These are phyloP conservation scores for Tringa solitaria DNA, from an alignment of 2,113 vertebrate genomes.

Conservation along the genomic window DNA sequence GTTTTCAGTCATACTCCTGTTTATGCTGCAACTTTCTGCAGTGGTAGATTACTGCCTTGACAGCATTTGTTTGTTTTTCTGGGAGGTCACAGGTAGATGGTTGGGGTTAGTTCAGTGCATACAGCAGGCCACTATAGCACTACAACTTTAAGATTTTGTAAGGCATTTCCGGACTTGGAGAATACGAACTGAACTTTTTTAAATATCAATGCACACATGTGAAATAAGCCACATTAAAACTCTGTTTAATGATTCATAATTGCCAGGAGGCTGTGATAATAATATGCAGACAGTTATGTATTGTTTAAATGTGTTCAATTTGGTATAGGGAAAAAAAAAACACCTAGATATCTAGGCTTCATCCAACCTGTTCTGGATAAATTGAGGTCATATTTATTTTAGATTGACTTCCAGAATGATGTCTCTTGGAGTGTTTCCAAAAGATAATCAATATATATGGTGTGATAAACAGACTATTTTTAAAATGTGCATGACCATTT, in stretches of 20 bases:
- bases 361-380: background rate
- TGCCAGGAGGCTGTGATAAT: background rate
- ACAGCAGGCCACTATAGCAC: background rate
- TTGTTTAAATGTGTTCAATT: background rate
- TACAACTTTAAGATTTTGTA: background rate
- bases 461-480: conserved; percentile 1
- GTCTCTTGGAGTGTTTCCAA: background rate
- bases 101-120: background rate
- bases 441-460: conserved; percentile 26
- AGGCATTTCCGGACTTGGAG: background rate
- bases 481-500: background rate
- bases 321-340: background rate
- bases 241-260: background rate
- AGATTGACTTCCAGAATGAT: background rate
- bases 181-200: background rate
- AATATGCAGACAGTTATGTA: background rate
- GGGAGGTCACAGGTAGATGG: background rate
- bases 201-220: background rate
- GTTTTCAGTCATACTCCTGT: background rate
- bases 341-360: background rate
- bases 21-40: background rate
- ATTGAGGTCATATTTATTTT: conserved; percentile 1
- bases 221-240: background rate
- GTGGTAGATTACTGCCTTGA: background rate
- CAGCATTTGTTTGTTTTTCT: background rate